Base-by-base conservation (phyloP, 2,888 invertebrate species). In the Dione vanillae region DNA sequence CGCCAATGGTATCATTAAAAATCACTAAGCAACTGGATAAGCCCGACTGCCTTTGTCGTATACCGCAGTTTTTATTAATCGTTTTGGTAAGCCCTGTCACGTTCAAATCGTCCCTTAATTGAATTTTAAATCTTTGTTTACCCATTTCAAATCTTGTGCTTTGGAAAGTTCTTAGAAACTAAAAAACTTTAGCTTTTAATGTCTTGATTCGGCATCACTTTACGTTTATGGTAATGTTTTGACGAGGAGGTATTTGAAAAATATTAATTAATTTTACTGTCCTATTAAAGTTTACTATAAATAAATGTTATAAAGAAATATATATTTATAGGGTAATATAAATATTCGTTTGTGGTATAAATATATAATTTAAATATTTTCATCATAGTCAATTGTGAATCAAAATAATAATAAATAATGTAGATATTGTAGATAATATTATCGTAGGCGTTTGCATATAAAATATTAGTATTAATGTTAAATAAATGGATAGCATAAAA, bases 91-190 rank as follows among this genome's bases (percentile, higher is more conserved):
- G 72, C 67, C 65, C 75, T 78, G 78, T 80, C 84, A 85, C 83
- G 84, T 82, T 78, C 75, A 75, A 77, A 80, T 75, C 75, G 72
- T 71, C 72, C 70, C 65, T 75, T 83, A 80, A 84, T 83, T 80
- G 82, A 85, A 86, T 85, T 80, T 83, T 78, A 80, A 84, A 81
- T 80, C 74, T 77, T 47, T 69, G 45, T 65, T 68, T 70, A 67
- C 40, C 65, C 66, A 64, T 75, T 49, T 47, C 47, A 56, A 59
- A 67, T 20, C 41, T 49, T 49, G 51, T 54, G 27, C 19, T 69
- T 67, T 67, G 64, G 40, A 54, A 54, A 62, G 67, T 72, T 71
- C 54, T 56, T 62, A 45, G 52, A 61, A 61, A 54, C 37, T 20
- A 16, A 43, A 43, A 27, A 27, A 20, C 9, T 41, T 14, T 20